Base-by-base conservation (phyloP, 2,797 vertebrate genomes). In the Apogon hyalosoma region DNA sequence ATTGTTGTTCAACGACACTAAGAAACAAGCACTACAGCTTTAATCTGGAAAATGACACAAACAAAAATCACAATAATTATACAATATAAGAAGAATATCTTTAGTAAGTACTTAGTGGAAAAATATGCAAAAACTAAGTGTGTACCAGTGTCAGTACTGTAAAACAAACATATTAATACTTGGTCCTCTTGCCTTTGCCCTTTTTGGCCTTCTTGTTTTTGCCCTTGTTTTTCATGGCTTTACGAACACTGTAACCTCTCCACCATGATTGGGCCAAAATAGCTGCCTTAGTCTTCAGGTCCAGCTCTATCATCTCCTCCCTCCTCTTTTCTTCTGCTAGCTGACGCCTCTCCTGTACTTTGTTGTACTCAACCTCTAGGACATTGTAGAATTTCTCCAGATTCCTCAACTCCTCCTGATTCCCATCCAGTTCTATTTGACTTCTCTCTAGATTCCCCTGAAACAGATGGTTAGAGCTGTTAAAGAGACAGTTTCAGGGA, bases 241-340 rank as follows among this genome's bases (percentile, higher is more conserved):
- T 93, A 36, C 96, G 94, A 21, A 94, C 92, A 48, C 88, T 72
- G 87, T 92, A 95, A 48, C 96, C 97, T 88, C 93, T 97, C 96
- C 95, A 97, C 78, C 91, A 71, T n/a, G 95, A 92, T 77, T 98
- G 97, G 87, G 95, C 94, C 13, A 92, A 11, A 0, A 89, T 82
- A 45, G 94, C 93, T 0, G 95, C 95, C 6, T 46, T 77, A n/a
- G 84, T 92, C 91, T 91, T 94, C 49, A 72, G 47, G 71, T 85
- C 61, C 62, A 92, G 50, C 53, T 94, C 91, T 60, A 49, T 89
- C 71, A 92, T 81, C 0, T 92, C 93, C 56, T 90, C 77, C 62
- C 87, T 66, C 38, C 78, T 84, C 77, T 85, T 91, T 73, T 94
- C 82, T 63, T 90, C 75, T 0, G 63, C 84, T 40, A 88, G 42